A percentile compares a stretch with the other conserved stretches of the same genome.
phyloP scores from a whole-genome alignment of 2,888 invertebrate genomes.

The Eupithecia exiguata region DNA sequence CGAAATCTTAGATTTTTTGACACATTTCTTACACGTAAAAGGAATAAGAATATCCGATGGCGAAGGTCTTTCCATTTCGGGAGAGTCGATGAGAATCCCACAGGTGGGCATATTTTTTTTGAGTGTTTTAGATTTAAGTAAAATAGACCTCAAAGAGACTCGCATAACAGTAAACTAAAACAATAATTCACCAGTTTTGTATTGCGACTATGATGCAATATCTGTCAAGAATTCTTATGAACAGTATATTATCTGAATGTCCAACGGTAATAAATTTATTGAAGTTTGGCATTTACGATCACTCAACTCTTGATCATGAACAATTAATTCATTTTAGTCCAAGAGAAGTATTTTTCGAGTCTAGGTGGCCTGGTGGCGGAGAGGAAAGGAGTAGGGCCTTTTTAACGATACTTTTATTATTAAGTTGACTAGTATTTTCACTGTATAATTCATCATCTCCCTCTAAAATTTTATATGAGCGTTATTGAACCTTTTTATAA shows the following conservation, averaged over 20 bases:
- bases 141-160: neutral
- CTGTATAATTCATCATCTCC: no score
- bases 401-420: neutral
- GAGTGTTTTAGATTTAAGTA: neutral
- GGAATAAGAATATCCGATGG: neutral
- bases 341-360: neutral
- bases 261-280: slow-evolving; percentile 12
- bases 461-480: no score
- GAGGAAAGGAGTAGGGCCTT: neutral
- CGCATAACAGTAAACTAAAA: neutral
- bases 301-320: neutral
- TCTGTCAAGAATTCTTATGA: neutral
- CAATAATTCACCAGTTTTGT: neutral
- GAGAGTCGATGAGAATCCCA: no score
- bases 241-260: slow-evolving; percentile 1
- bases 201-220: neutral
- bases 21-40: neutral
- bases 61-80: no score
- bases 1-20: no score
- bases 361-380: neutral
- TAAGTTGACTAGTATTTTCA: no score
- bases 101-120: no score
- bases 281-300: slow-evolving; percentile 5
- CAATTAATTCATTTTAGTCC: neutral
- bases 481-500: neutral